Evolutionary conservation across 2,888 invertebrate species (phyloP), one percentile per base, ranked within the genome.

Genomic region (Ichneumon xanthorius): DNA sequence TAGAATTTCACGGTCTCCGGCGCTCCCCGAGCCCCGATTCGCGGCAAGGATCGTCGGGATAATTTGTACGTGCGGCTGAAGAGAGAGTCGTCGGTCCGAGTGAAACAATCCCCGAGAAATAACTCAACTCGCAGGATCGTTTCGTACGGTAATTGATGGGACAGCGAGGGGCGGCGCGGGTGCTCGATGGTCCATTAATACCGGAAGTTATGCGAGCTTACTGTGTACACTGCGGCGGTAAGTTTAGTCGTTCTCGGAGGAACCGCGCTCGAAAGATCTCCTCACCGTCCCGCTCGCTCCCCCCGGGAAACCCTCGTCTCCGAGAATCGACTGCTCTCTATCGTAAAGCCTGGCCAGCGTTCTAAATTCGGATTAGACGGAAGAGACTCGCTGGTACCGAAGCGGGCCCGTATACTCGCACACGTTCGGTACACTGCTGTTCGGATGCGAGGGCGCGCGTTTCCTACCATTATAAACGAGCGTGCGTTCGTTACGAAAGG

Each of bases 351-450:
- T 33, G 55, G 55, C 76, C 72, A 65, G 73, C 81, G 80, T 79
- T 86, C 84, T 84, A 84, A 87, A 82, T 86, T 87, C 80, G 87
- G 86, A 87, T 87, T 86, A 84, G 72, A 72, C 80, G 68, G 63
- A 61, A 45, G 76, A 55, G 11, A 77, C 70, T 65, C 55, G 33
- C 53, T 68, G 45, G 50, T 83, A 63, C 45, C 53, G 4, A 55
- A 50, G 26, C 40, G 2, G 16, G n/a, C 19, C 26, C 50, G 5
- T 19, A 55, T 55, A 5, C 55, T n/a, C 9, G 33, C 33, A 71
- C 33, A 16, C 9, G n/a, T 33, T 61, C 7, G 61, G 82, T 78
- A 78, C 48, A 37, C 37, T 37, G 16, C 68, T 50, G 33, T 53
- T 16, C 11, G 40, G 50, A 48, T 65, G 37, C 63, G 33, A 22